Base-by-base conservation (phyloP, 1,140 invertebrate species). In the Ylistrum balloti region DNA sequence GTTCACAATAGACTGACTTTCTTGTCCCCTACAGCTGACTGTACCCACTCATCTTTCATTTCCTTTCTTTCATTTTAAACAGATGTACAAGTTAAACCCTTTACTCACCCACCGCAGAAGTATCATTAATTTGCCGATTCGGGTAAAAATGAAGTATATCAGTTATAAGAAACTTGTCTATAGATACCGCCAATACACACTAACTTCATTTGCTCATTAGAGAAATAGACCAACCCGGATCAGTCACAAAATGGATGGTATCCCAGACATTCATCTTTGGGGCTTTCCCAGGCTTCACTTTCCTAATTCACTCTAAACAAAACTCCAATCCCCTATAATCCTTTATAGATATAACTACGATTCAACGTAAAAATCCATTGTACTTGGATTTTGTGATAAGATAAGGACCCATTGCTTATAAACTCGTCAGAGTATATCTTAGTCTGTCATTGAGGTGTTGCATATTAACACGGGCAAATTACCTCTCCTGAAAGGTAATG, bases 291-390 rank as follows among this genome's bases (percentile, higher is more conserved):
- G 3, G 22, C 56, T 74, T 20, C 20, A 56, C 45, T 2, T 56
- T 56, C 20, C 17, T 17, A n/a, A 74, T 74, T n/a, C 56, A 22
- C n/a, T 74, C 56, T 74, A 74, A 74, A 74, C 22, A 74, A 74
- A 56, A 74, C 56, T 28, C 22, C 56, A 74, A 74, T n/a, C 56
- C 56, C 56, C 56, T 11, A 74, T 28, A 74, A 74, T 74, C 56
- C 56, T 3, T 1, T n/a, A 28, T 17, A 74, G 56, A 74, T 74
- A 74, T 28, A 1, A 74, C 56, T 74, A 28, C n/a, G 56, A 28
- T 74, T 28, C 56, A 74, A 74, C 56, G 22, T 74, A 74, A 74
- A 28, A 74, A 74, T 74, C 11, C 56, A 74, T 74, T 74, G 56
- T 74, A n/a, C 22, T 74, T 74, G 56, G 56, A 74, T 74, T 74